Conservation (phyloP, 2,888 invertebrate species). For the Cryptops parisi region DNA sequence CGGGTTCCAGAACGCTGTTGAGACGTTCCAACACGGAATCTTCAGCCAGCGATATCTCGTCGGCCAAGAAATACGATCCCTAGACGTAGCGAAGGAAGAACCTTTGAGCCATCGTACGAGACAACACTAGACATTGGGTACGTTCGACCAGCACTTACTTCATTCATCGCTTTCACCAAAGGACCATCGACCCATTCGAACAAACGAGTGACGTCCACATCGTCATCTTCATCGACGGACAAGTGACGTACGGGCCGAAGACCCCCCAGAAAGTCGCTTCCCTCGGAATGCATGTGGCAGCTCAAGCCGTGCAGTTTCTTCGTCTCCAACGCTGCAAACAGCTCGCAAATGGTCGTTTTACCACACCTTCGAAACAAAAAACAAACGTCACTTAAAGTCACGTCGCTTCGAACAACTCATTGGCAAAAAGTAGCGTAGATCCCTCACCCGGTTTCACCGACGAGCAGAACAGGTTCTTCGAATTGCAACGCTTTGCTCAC, state of each 20-base stretch:
- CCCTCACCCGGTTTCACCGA: conserved; percentile 84
- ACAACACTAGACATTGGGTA: too few species aligned
- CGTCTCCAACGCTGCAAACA: conserved; percentile 54
- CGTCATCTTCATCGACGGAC: conserved; percentile 12
- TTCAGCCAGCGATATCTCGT: conserved; percentile 97
- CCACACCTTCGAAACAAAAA: conserved; percentile 51
- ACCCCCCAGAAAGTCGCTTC: conserved; percentile 93
- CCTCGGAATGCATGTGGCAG: conserved; percentile 98
- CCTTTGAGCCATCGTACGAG: too few species aligned
- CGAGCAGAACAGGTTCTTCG: conserved; percentile 83
- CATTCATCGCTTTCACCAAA: conserved; percentile 73
- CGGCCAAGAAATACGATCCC: conserved; percentile 65
- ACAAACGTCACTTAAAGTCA: too few species aligned
- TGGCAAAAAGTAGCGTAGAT: conserved; percentile 3
- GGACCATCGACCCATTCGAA: conserved; percentile 99
- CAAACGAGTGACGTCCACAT: too few species aligned
- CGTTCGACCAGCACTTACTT: conserved; percentile 47
- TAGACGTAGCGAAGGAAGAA: background rate
- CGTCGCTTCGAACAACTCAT: background rate
- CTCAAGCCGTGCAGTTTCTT: conserved; percentile 67
- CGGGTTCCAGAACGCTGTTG: conserved; percentile 88
- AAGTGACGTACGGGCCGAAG: conserved; percentile 64
- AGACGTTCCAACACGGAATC: conserved; percentile 94
- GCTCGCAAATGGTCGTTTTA: conserved; percentile 89
- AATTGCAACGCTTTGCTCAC: conserved; percentile 64